These are phyloP conservation scores for Micropoecilia bifurca DNA, from an alignment of 2,797 vertebrate genomes.

Conservation along the genomic window DNA sequence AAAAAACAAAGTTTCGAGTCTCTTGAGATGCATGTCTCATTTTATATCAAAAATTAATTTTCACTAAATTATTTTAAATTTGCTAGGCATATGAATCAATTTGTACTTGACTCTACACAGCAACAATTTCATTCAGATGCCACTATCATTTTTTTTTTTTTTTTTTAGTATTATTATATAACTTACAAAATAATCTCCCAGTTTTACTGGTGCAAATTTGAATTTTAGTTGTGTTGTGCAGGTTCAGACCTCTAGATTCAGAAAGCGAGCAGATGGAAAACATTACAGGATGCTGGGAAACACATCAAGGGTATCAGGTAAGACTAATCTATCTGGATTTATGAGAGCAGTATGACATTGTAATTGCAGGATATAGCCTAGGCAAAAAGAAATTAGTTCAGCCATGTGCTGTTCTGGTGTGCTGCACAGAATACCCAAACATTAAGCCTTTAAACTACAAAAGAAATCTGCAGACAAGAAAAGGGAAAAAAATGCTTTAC, in stretches of 20 bases:
- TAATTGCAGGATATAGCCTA: constrained; percentile 55
- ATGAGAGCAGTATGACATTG: constrained; percentile 46
- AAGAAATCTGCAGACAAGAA: not conserved
- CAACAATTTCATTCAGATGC: not conserved
- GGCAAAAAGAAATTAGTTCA: constrained; percentile 41
- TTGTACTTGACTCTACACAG: not conserved
- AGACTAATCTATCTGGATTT: constrained; percentile 26
- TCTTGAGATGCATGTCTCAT: not conserved
- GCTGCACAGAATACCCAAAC: not conserved
- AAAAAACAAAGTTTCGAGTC: not conserved
- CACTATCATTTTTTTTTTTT: not conserved
- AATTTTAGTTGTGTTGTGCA: not conserved
- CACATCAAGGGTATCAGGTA: constrained; percentile 46
- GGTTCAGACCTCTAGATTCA: constrained; percentile 32
- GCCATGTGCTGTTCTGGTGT: not conserved
- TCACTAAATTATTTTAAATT: not conserved
- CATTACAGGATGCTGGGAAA: constrained; percentile 49
- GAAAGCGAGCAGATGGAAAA: constrained; percentile 24
- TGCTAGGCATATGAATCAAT: not conserved
- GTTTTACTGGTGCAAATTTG: not conserved
- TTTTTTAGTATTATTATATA: not conserved
- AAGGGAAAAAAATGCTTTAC: not conserved
- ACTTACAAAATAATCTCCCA: not conserved
- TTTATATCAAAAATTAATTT: not conserved
- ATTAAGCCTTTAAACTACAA: constrained; percentile 2